These are phyloP conservation scores for Monopis laevigella DNA, from an alignment of 2,888 invertebrate species.

Conservation along the genomic window DNA sequence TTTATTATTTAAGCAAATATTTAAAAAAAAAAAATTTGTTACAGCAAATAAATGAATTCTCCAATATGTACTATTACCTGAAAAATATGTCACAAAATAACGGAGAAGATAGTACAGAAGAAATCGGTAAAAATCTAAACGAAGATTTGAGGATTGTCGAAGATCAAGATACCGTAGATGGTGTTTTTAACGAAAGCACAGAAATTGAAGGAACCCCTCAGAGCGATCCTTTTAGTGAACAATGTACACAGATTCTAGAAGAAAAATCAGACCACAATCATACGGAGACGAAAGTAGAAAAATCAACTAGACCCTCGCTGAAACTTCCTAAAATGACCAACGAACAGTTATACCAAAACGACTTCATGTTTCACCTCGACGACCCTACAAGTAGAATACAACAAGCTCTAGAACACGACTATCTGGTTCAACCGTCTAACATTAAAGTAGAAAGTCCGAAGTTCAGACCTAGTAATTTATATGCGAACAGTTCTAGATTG, in stretches of 20 bases:
- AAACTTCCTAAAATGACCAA: conserved; percentile 44
- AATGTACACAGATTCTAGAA: conserved; percentile 54
- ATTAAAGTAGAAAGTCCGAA: conserved; percentile 65
- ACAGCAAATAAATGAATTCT: conserved; percentile 88
- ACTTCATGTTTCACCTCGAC: conserved; percentile 34
- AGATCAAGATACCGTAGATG: conserved; percentile 49
- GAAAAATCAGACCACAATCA: conserved; percentile 23
- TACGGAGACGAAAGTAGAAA: conserved; percentile 24
- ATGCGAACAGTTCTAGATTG: conserved; percentile 53
- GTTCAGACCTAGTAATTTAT: conserved; percentile 55
- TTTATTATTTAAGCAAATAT: background rate
- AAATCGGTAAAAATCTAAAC: conserved; percentile 52
- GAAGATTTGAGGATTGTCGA: conserved; percentile 51
- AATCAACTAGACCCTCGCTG: conserved; percentile 55
- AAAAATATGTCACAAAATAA: conserved; percentile 76
- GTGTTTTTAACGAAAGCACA: conserved; percentile 25
- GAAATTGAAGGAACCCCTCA: conserved; percentile 23
- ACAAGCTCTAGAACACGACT: conserved; percentile 65
- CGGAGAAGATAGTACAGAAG: conserved; percentile 55
- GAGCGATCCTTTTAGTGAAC: conserved; percentile 59
- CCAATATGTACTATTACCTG: conserved; percentile 86
- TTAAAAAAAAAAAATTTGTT: conserved; percentile 26
- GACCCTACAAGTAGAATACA: conserved; percentile 47
- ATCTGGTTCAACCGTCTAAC: conserved; percentile 70
- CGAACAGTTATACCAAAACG: conserved; percentile 61